Base-by-base conservation (phyloP, 2,113 vertebrate species). In the Pangasianodon gigas region DNA sequence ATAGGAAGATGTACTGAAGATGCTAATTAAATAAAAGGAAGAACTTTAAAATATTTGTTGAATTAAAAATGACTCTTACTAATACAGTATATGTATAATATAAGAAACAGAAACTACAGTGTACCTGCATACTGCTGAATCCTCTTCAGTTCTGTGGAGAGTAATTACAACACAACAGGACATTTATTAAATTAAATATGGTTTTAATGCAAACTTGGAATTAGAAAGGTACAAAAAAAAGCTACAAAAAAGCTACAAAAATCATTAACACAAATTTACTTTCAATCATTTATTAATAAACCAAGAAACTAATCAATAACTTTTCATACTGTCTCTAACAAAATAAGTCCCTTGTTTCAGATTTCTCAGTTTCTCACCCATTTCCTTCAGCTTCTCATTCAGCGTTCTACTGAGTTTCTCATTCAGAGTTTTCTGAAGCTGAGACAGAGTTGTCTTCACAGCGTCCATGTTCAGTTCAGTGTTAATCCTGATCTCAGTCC, bases 361-460 rank as follows among this genome's bases (percentile, higher is more conserved):
- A 29, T 14, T 41, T 26, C 32, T 26, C 29, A 32, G 14, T 58
- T 58, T 77, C 82, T 89, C 5, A 89, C 82, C 82, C 19, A 24
- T 60, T 84, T 60, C 41, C 11, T 10, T 84, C 7, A 74, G n/a
- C 2, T 58, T 89, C 7, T 58, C 26, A 84, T 51, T 75, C 8
- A 87, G 11, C 3, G 44, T 41, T 84, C 26, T 6, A 77, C 54
- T 65, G 56, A 89, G 41, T 60, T 62, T 74, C 54, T 91, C 54
- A 41, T 65, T 58, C 18, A 91, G 69, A 46, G 29, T 89, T 8
- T 88, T 52, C 77, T 88, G 65, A 44, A 92, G 88, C 16, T 88
- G 65, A 84, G 79, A 54, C 51, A 91, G 74, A 69, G 67, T 6
- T 24, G 41, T 77, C 7, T 32, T 60, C 79, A 82, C n/a, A 37